Evolutionary conservation across 2,797 vertebrate species (phyloP).

Genomic region (Cygnus olor): DNA sequence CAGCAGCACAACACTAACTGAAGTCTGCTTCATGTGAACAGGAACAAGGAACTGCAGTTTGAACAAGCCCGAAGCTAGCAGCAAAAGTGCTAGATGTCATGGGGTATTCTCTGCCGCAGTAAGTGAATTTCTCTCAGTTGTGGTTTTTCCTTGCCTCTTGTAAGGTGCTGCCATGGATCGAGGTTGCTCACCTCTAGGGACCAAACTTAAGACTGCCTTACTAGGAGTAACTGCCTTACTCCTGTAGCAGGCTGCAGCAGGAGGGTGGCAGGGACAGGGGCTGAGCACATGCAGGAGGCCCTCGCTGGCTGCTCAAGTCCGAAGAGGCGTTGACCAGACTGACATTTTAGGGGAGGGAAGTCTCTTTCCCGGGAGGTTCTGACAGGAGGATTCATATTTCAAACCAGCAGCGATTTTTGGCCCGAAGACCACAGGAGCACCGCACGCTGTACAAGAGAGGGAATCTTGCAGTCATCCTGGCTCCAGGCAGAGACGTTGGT

Average conservation of each 20-base stretch:
- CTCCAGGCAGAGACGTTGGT: not conserved
- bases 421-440: not conserved
- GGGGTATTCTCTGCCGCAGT: not conserved
- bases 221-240: too few relatives aligned
- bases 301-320: too few relatives aligned
- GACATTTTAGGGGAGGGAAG: not conserved
- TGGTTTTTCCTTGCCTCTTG: not conserved
- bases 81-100: not conserved
- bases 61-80: not conserved
- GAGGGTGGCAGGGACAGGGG: not conserved
- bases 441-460: rapidly evolving
- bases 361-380: not conserved
- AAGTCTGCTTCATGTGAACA: not conserved
- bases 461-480: not conserved
- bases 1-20: not conserved
- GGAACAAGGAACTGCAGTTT: not conserved
- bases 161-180: too few relatives aligned
- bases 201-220: not conserved
- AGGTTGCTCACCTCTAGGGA: too few relatives aligned
- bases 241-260: not conserved
- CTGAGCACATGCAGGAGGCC: not conserved
- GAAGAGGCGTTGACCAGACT: not conserved
- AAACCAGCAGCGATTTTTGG: not conserved
- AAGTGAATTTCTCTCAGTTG: not conserved
- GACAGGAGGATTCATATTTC: not conserved